Conservation (phyloP, 2,113 vertebrate species). For the Thalassarche chlororhynchos region DNA sequence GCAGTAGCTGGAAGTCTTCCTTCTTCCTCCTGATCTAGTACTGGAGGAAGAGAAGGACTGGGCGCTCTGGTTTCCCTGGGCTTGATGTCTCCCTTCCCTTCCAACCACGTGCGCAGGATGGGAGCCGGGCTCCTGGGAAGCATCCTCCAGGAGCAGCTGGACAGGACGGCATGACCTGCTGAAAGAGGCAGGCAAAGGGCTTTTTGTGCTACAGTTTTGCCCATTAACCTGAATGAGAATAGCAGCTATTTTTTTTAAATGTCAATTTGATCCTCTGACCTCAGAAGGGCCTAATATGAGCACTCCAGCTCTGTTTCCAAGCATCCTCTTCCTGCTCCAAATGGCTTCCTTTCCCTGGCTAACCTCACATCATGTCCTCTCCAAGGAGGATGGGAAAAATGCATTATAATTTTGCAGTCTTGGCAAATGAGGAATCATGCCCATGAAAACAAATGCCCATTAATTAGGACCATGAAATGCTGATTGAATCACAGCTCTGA, state of each 20-base stretch:
- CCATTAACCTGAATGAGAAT: not conserved
- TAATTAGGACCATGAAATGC: slow-evolving; percentile 13
- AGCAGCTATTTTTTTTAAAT: not conserved
- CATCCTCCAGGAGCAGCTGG: not conserved
- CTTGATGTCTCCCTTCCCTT: not conserved
- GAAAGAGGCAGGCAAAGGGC: not conserved
- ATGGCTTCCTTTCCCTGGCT: slow-evolving; percentile 47
- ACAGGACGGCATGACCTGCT: not conserved
- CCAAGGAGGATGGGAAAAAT: slow-evolving; percentile 11
- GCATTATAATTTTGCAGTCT: not conserved
- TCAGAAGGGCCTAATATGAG: not conserved
- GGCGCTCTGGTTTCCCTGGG: not conserved
- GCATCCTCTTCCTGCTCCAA: slow-evolving; percentile 71
- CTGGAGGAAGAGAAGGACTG: not conserved
- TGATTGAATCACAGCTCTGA: not conserved
- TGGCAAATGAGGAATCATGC: slow-evolving; percentile 34
- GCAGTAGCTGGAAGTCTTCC: not conserved
- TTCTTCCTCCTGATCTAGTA: not conserved
- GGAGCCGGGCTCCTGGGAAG: not conserved
- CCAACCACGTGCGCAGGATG: rapidly evolving
- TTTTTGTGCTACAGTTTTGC: not conserved
- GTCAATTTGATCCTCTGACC: not conserved
- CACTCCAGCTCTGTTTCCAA: not conserved
- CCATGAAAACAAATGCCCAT: not conserved
- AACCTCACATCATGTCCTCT: not conserved